Evolutionary conservation across 2,113 vertebrate species (phyloP), one percentile per base, ranked within the genome.

Genomic region (Sus scrofa): DNA sequence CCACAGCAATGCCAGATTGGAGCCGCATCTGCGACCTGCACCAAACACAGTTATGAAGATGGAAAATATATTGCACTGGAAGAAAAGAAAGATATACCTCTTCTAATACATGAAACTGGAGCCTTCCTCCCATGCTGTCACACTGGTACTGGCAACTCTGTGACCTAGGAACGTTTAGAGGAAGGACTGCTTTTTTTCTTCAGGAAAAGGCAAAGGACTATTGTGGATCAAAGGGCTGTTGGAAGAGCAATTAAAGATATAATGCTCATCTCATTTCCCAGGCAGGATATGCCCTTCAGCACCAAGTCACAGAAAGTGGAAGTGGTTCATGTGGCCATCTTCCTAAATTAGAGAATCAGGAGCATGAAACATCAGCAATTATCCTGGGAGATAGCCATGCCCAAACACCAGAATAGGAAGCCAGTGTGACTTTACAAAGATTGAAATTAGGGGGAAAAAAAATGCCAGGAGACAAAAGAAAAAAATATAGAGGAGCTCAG

Each of bases 21-120:
- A 44, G 44, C 44, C 44, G 8, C 8, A 8, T 44, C 44, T 44
- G 44, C 8, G 44, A 44, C 44, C 44, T 44, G 44, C 44, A 44
- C 44, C 44, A 94, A 70, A 75, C 63, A 10, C 16, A 89, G 68
- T 84, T 91, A 93, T 84, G 88, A 81, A 67, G 56, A 84, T 95
- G 56, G n/a, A n/a, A 97, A 94, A 96, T 91, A 82, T 56, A 54
- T 26, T 86, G 27, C 18, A 54, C 10, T 12, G 18, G 24, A 52
- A 86, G 54, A 26, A 54, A 67, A 70, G 44, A 63, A 50, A 22
- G 39, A 8, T 20, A 39, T 2, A 24, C 13, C 6, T 52, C 26
- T 65, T 75, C n/a, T 70, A 54, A 27, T 15, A 54, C 7, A 15
- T 4, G 4, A 26, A 8, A 4, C 16, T 24, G 4, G 12, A 26